phyloP scores from a whole-genome alignment of 1,140 invertebrate species.

The Bombus breviceps region DNA sequence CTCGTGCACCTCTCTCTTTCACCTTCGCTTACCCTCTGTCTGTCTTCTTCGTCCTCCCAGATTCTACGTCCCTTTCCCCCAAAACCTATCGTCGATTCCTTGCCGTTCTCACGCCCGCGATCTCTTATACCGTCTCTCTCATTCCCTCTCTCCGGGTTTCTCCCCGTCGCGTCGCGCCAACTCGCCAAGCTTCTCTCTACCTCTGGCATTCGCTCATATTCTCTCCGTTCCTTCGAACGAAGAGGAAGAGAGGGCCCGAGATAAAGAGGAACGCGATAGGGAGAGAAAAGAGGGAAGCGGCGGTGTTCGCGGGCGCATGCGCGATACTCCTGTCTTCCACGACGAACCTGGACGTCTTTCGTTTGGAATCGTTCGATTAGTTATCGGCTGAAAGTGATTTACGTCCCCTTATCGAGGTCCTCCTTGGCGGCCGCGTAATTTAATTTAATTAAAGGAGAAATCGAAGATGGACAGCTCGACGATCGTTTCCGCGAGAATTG shows the following conservation, averaged over 20 bases:
- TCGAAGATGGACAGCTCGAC: constrained; percentile 39
- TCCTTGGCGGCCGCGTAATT: constrained; percentile 53
- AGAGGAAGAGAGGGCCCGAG: constrained; percentile 55
- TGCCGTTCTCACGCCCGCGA: constrained; percentile 4
- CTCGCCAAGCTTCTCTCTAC: constrained; percentile 57
- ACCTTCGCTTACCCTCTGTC: constrained; percentile 30
- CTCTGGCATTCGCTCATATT: constrained; percentile 58
- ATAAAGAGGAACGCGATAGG: constrained; percentile 45
- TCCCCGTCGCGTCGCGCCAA: constrained; percentile 51
- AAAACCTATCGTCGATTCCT: constrained; percentile 26
- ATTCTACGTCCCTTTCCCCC: constrained; percentile 49
- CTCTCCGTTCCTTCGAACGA: constrained; percentile 73
- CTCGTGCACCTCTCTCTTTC: constrained; percentile 52
- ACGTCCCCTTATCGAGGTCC: constrained; percentile 53
- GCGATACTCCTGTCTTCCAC: constrained; percentile 63
- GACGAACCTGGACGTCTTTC: constrained; percentile 31
- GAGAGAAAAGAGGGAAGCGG: constrained; percentile 64
- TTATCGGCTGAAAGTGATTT: constrained; percentile 65
- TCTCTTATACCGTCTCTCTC: constrained; percentile 4
- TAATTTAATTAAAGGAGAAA: constrained; percentile 57
- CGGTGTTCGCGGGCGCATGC: constrained; percentile 60
- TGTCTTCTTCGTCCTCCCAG: constrained; percentile 25
- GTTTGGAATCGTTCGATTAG: constrained; percentile 58
- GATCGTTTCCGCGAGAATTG: constrained; percentile 42
- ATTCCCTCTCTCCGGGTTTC: neutral